Evolutionary conservation across 2,888 invertebrate species (phyloP), one percentile per base, ranked within the genome.

Genomic region (Trileptium ribeirensis): DNA sequence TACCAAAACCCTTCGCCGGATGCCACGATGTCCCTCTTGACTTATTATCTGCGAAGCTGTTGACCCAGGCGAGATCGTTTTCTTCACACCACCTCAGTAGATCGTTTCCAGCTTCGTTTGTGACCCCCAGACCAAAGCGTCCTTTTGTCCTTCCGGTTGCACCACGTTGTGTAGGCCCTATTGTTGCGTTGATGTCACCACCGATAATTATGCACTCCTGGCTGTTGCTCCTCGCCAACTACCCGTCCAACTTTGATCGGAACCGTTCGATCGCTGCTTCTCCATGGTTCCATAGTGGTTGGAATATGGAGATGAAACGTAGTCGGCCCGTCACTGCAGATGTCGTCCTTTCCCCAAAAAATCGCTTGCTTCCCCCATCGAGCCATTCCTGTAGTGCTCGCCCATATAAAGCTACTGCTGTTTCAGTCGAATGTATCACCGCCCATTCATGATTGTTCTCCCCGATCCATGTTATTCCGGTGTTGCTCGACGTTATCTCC

Each of bases 201-300:
- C 70, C 70, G n/a, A 70, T 70, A 8, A 70, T 8, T 70, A 70
- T 8, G 15, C 3, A 29, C 33, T 70, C 70, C 19, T 29, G 8
- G 70, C 70, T 70, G 3, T 70, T 70, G 33, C 70, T 8, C 3
- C 15, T 8, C 3, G 15, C 33, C 15, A 70, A n/a, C 15, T 70
- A n/a, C 33, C n/a, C 8, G 3, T 70, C 70, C 36, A 70, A n/a
- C 33, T 70, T n/a, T 36, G 36, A 33, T 36, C 70, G 70, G 33
- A 70, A 70, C 70, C n/a, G 15, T 29, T 70, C 70, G 8, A 70
- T 70, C 70, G n/a, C 70, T 19, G n/a, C 70, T 70, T 70, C 70
- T n/a, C 70, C 70, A n/a, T 70, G 70, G 70, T 70, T 70, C 70
- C 70, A 70, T 15, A 70, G 36, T 31, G 70, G 70, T 29, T 70